Percentiles rank a stretch among this genome's conserved stretches.
phyloP scores from a whole-genome alignment of 2,797 vertebrate genomes.

The Chaunax sp. region DNA sequence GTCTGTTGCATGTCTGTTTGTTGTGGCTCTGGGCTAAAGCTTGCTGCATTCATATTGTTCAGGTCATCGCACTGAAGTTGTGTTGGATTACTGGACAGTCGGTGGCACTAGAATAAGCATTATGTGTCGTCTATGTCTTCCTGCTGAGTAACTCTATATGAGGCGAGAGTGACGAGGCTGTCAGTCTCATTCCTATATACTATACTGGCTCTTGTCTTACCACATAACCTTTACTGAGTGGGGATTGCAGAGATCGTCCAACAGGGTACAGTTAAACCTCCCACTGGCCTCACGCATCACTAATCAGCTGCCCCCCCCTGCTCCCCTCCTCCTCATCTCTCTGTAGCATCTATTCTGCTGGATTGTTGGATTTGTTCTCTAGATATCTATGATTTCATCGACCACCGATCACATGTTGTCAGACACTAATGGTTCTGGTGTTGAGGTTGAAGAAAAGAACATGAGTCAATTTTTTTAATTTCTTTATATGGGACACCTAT shows the following conservation, averaged over 20 bases:
- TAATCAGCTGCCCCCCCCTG: too few species aligned
- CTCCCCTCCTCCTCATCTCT: not conserved
- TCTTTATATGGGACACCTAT: too few species aligned
- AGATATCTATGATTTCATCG: too few species aligned
- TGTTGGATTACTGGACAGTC: slow-evolving; percentile 41
- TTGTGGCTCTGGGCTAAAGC: too few species aligned
- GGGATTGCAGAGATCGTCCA: slow-evolving; percentile 42
- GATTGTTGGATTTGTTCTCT: too few species aligned
- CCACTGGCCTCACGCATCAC: slow-evolving; percentile 13
- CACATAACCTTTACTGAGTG: slow-evolving; percentile 44
- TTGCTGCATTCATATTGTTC: not conserved
- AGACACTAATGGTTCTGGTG: too few species aligned
- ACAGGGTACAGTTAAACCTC: slow-evolving; percentile 68
- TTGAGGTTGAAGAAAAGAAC: too few species aligned
- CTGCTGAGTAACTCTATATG: slow-evolving; percentile 62
- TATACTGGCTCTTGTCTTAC: slow-evolving; percentile 47
- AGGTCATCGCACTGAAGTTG: too few species aligned
- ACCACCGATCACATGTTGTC: too few species aligned
- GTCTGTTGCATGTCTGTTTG: too few species aligned
- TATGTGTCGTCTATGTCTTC: slow-evolving; percentile 52
- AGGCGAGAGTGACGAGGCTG: slow-evolving; percentile 15
- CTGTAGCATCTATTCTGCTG: not conserved
- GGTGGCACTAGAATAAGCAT: slow-evolving; percentile 40
- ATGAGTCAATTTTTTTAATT: too few species aligned
- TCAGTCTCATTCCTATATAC: slow-evolving; percentile 52